These are phyloP conservation scores for Drosophila helvetica DNA, from an alignment of 2,888 invertebrate genomes.

Conservation along the genomic window DNA sequence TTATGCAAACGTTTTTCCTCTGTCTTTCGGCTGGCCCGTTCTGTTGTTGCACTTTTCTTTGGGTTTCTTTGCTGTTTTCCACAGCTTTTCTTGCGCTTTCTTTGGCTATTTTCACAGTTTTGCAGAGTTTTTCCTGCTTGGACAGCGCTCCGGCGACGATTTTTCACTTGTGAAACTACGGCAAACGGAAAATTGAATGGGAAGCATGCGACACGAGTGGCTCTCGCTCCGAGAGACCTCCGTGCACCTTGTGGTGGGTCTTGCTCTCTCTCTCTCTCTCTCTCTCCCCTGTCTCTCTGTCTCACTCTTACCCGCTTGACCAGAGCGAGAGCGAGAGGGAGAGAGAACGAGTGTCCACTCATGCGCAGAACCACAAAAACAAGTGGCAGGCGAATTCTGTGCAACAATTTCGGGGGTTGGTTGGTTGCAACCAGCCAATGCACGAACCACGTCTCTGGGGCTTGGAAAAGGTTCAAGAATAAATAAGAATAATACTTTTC, in stretches of 20 bases:
- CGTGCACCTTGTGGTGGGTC: constrained; percentile 32
- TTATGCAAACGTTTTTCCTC: constrained; percentile 56
- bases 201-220: constrained; percentile 48
- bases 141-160: constrained; percentile 11
- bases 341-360: constrained; percentile 26
- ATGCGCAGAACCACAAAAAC: constrained; percentile 61
- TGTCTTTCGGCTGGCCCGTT: background rate
- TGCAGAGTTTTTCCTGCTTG: constrained; percentile 13
- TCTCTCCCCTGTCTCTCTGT: constrained; percentile 3
- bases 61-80: background rate
- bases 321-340: constrained; percentile 5
- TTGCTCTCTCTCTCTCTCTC: constrained; percentile 17
- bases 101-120: constrained; percentile 2
- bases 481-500: background rate
- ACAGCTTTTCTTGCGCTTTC: constrained; percentile 11
- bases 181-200: constrained; percentile 73
- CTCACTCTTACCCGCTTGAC: constrained; percentile 14
- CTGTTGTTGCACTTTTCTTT: background rate
- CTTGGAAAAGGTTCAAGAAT: background rate
- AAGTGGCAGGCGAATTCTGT: constrained; percentile 46
- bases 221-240: constrained; percentile 10
- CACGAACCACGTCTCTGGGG: background rate
- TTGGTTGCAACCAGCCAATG: constrained; percentile 53
- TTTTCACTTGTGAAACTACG: constrained; percentile 61
- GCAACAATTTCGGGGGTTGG: constrained; percentile 51